Evolutionary conservation across 2,113 vertebrate species (phyloP).

Genomic region (Anarhynchus alexandrinus): DNA sequence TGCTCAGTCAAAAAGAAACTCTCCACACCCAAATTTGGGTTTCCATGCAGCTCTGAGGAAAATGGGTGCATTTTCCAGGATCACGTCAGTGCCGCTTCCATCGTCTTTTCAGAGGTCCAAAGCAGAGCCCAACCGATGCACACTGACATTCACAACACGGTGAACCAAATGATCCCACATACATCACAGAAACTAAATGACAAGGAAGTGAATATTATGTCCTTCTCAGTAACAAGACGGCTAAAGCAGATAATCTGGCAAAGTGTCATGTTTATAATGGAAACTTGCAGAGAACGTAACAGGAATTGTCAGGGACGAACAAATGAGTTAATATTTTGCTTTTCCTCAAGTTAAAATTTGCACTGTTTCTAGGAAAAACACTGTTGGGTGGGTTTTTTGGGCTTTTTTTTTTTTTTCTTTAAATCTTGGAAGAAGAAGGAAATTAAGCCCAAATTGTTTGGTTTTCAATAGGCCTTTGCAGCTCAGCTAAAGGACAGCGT

Average conservation of each 20-base stretch:
- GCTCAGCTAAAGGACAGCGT: neutral
- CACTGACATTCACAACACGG: neutral
- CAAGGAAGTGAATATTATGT: neutral
- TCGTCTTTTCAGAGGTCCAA: neutral
- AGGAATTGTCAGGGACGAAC: neutral
- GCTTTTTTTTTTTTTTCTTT: too few relatives aligned
- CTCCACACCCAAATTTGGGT: neutral
- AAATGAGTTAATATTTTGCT: neutral
- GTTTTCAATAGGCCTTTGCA: neutral
- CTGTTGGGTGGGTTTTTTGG: neutral
- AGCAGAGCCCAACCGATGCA: neutral
- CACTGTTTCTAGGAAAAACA: neutral
- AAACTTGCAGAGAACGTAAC: neutral
- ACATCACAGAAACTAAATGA: neutral
- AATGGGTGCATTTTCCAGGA: neutral
- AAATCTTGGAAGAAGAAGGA: neutral
- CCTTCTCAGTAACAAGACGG: neutral
- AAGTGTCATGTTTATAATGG: neutral
- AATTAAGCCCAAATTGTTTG: neutral
- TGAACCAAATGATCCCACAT: neutral
- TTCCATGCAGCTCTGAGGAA: neutral
- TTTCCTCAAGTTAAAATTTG: neutral
- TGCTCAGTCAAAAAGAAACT: neutral
- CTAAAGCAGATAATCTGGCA: slow-evolving; percentile 15
- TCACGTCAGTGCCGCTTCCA: neutral